phyloP scores from a whole-genome alignment of 2,888 invertebrate species.

The Ophion ellenae region DNA sequence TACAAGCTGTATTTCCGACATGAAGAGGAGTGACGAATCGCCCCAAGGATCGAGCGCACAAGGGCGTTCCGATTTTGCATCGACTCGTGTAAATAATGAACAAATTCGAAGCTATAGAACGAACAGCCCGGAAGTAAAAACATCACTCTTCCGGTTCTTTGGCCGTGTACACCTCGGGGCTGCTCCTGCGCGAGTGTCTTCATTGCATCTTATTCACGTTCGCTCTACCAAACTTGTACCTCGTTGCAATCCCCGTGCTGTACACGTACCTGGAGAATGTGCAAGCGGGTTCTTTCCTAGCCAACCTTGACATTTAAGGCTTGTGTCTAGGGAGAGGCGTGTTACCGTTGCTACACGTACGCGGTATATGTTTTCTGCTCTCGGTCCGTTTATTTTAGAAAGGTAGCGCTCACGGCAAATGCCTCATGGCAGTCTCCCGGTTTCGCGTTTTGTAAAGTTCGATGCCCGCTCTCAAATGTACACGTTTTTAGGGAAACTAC shows the following conservation, averaged over 20 bases:
- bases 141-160: neutral
- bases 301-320: constrained; percentile 79
- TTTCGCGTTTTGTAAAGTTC: constrained; percentile 29
- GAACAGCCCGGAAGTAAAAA: neutral
- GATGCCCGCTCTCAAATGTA: constrained; percentile 22
- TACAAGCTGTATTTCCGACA: no score
- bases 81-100: no score
- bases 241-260: constrained; percentile 1
- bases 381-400: constrained; percentile 76
- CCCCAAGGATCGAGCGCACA: no score
- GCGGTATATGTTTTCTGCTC: constrained; percentile 22
- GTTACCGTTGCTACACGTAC: constrained; percentile 10
- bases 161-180: neutral
- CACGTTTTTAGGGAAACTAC: neutral
- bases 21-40: no score
- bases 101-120: no score
- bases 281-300: constrained; percentile 60
- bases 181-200: neutral
- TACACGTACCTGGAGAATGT: constrained; percentile 17
- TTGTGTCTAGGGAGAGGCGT: constrained; percentile 40
- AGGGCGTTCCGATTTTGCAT: no score
- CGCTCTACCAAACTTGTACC: constrained; percentile 7
- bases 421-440: constrained; percentile 37
- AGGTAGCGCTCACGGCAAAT: constrained; percentile 66
- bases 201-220: constrained; percentile 21